Evolutionary conservation across 2,888 invertebrate species (phyloP), one percentile per base, ranked within the genome.

Genomic region (Pterostichus madidus): DNA sequence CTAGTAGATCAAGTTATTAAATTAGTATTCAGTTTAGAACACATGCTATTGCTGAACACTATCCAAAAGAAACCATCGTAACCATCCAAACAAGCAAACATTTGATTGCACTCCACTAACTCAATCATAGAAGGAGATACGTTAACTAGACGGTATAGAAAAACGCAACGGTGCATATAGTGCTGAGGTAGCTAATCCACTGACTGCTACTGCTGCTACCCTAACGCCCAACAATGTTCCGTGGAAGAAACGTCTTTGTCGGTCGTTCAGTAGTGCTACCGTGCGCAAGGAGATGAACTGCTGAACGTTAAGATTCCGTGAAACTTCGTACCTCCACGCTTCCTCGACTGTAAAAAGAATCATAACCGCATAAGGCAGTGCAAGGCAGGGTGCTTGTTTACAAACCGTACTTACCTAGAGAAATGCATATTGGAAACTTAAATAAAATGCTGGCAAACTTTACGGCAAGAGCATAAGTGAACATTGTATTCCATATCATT

Each of bases 341-440:
- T 59, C 59, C 59, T 59, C 59, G 59, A 59, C 59, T 59, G 59
- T 59, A 46, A 73, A 64, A 73, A 49, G 71, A 73, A 73, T 73
- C 71, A 73, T 73, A 73, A 73, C 71, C 71, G 31, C 59, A 59
- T 59, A 59, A 59, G 59, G 59, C 31, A 31, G 31, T 59, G 59
- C 59, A 59, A 59, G n/a, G 7, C 59, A 6, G 59, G 31, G 15
- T 7, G 59, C 13, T 11, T 31, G 59, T 8, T 59, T 8, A 8
- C 24, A 3, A 31, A 49, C 49, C 5, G 2, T 49, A 49, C 49
- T 5, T n/a, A 4, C n/a, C 6, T 39, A 8, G 1, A 39, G 39
- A 39, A 39, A 0, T 39, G 5, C 8, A 8, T 8, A 1, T 39
- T 39, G 39, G 5, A 39, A 39, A 39, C 7, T 39, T 6, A 1